Evolutionary conservation across 1,140 invertebrate genomes (phyloP).

Genomic region (Lordiphosa stackelbergi): DNA sequence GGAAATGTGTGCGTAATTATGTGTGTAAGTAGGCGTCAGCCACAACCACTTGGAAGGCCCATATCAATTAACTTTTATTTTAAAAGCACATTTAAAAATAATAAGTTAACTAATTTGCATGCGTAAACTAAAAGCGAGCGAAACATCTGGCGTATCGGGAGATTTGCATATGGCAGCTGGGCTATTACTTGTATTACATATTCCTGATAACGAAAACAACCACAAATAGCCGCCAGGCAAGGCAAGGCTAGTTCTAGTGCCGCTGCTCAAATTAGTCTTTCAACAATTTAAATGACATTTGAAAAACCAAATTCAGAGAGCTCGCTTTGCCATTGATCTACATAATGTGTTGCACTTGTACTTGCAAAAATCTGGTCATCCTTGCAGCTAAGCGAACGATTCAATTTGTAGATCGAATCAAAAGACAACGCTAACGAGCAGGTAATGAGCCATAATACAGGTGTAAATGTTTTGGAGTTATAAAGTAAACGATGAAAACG

Average conservation of each 20-base stretch:
- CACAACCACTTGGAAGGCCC: constrained; percentile 8
- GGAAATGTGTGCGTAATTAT: constrained; percentile 24
- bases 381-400: constrained; percentile 46
- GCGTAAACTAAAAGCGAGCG: constrained; percentile 43
- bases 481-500: too few relatives aligned
- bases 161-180: constrained; percentile 58
- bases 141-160: constrained; percentile 58
- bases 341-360: constrained; percentile 58
- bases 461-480: background rate
- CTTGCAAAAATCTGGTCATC: constrained; percentile 62
- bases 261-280: constrained; percentile 53
- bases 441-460: constrained; percentile 35
- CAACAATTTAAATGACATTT: constrained; percentile 55
- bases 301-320: constrained; percentile 64
- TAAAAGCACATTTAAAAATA: constrained; percentile 51
- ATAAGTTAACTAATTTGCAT: constrained; percentile 51
- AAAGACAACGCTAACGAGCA: constrained; percentile 41
- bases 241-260: constrained; percentile 8
- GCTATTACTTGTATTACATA: constrained; percentile 9
- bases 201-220: constrained; percentile 14
- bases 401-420: constrained; percentile 42
- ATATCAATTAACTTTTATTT: constrained; percentile 25
- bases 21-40: constrained; percentile 32
- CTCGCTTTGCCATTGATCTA: constrained; percentile 70
- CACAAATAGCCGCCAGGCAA: constrained; percentile 10